Evolutionary conservation across 2,797 vertebrate genomes (phyloP).

Genomic region (Bradypodion pumilum): DNA sequence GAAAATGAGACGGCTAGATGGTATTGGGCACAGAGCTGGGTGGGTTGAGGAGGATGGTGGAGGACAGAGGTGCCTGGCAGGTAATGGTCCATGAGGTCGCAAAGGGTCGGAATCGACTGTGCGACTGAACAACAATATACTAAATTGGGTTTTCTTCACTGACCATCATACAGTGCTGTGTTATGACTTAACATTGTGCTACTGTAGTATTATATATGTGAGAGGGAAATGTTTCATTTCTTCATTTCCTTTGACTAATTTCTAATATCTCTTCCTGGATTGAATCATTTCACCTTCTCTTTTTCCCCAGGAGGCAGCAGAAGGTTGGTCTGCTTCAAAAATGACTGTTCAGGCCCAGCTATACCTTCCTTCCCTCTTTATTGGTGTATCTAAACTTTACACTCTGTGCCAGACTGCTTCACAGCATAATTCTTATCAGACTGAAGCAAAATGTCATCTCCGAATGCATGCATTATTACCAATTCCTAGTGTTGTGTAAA

Average conservation of each 20-base stretch:
- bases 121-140: too few relatives aligned
- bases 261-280: slow-evolving; percentile 21
- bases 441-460: slow-evolving; percentile 25
- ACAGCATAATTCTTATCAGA: neutral
- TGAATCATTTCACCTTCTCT: slow-evolving; percentile 11
- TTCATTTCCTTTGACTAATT: slow-evolving; percentile 1
- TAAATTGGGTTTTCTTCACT: neutral
- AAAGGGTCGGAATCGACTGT: too few relatives aligned
- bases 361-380: slow-evolving; percentile 46
- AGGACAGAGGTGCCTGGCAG: too few relatives aligned
- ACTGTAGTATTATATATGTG: neutral
- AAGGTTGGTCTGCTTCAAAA: slow-evolving; percentile 42
- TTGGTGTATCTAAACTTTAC: slow-evolving; percentile 58
- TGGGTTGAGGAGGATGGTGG: too few relatives aligned
- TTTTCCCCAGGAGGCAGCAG: neutral
- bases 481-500: slow-evolving; percentile 37
- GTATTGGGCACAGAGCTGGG: too few relatives aligned
- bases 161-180: neutral
- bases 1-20: too few relatives aligned
- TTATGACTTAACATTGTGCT: neutral
- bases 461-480: slow-evolving; percentile 22
- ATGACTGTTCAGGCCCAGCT: slow-evolving; percentile 22
- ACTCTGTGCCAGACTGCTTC: slow-evolving; percentile 21
- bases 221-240: neutral
- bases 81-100: too few relatives aligned